Evolutionary conservation across 1,140 invertebrate species (phyloP).

Genomic region (Drosophila azteca): DNA sequence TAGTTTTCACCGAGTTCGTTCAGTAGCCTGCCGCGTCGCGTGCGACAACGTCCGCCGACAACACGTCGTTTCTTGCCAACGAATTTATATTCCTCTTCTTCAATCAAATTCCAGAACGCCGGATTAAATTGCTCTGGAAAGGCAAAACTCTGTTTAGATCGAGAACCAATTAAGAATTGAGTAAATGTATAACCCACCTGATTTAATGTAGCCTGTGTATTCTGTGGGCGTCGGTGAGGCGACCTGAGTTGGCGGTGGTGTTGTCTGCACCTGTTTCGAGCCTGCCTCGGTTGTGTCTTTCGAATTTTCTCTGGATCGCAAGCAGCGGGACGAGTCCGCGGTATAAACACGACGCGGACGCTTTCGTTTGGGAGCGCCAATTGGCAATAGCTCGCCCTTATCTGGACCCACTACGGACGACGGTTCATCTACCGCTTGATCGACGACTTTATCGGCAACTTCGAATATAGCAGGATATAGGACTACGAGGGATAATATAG

Average conservation of each 20-base stretch:
- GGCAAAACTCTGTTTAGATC: neutral
- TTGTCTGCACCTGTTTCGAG: slow-evolving; percentile 13
- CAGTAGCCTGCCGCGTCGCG: slow-evolving; percentile 45
- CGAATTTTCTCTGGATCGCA: slow-evolving; percentile 44
- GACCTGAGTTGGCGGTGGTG: slow-evolving; percentile 19
- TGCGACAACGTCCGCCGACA: slow-evolving; percentile 16
- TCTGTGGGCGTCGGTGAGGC: slow-evolving; percentile 60
- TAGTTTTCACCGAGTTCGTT: slow-evolving; percentile 35
- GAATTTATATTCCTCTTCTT: slow-evolving; percentile 52
- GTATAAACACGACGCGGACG: slow-evolving; percentile 56
- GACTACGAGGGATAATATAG: too few relatives aligned
- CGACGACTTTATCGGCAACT: slow-evolving; percentile 10
- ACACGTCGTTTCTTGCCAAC: slow-evolving; percentile 38
- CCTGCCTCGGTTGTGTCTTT: neutral
- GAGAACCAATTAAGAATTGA: too few relatives aligned
- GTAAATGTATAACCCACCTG: slow-evolving; percentile 32
- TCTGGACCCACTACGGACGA: too few relatives aligned
- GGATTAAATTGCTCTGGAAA: slow-evolving; percentile 50
- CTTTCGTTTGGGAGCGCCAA: slow-evolving; percentile 28
- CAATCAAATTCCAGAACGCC: slow-evolving; percentile 56
- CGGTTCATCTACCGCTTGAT: neutral
- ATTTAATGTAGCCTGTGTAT: slow-evolving; percentile 42
- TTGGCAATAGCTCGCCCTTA: neutral
- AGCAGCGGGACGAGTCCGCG: slow-evolving; percentile 43
- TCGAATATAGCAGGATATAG: slow-evolving; percentile 4